These are phyloP conservation scores for Spea hammondii DNA, from an alignment of 2,797 vertebrate species.

Conservation along the genomic window DNA sequence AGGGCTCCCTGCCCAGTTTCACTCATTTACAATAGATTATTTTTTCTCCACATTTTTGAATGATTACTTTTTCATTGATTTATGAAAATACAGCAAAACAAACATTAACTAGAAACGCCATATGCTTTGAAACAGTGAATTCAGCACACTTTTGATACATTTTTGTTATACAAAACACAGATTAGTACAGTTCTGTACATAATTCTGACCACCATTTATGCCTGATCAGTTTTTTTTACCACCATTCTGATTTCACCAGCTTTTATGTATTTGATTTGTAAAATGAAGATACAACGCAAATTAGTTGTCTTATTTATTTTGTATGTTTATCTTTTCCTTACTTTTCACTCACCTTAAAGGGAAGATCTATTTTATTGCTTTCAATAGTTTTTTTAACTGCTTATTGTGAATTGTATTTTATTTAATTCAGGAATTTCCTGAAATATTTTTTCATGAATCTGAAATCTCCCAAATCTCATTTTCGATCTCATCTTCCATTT, in stretches of 20 bases:
- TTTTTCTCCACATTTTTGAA: background rate
- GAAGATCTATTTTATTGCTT: too few species aligned
- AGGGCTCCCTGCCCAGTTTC: background rate
- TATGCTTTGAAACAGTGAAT: background rate
- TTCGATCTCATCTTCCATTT: too few species aligned
- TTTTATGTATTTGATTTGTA: slow-evolving; percentile 64
- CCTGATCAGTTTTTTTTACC: slow-evolving; percentile 67
- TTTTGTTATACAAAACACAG: slow-evolving; percentile 40
- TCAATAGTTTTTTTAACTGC: background rate
- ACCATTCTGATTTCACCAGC: slow-evolving; percentile 60
- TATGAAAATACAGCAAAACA: slow-evolving; percentile 20
- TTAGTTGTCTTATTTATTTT: background rate
- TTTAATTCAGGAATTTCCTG: too few species aligned
- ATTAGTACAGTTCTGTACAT: slow-evolving; percentile 66
- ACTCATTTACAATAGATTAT: background rate
- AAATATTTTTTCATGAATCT: too few species aligned
- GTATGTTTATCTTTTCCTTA: background rate
- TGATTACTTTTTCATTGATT: slow-evolving; percentile 54
- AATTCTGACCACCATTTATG: slow-evolving; percentile 63
- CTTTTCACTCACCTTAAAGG: too few species aligned
- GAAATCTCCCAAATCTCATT: too few species aligned
- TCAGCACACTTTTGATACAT: slow-evolving; percentile 25
- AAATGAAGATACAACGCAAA: background rate
- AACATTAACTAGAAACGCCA: slow-evolving; percentile 1
- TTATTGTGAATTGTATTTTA: background rate